Evolutionary conservation across 2,888 invertebrate species (phyloP), one percentile per base, ranked within the genome.

Genomic region (Leucophenga montana): DNA sequence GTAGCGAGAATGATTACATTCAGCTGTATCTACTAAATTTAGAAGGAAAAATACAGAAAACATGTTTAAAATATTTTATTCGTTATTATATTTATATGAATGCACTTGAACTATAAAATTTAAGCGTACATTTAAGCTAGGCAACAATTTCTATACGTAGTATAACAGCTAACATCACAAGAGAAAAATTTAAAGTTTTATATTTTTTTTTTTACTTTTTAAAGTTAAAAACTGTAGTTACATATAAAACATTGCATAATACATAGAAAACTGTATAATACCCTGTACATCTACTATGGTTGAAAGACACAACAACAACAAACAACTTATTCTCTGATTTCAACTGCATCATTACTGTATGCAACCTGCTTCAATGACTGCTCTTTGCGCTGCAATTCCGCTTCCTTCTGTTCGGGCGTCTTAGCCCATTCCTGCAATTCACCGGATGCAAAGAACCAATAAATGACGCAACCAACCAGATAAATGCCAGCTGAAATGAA

Each of bases 401-500:
- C 70, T 0, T 85, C 83, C 68, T 80, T 78, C 73, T 88, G 86
- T 71, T 87, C 85, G 1, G 87, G 85, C 3, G 80, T 72, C 71
- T 87, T 88, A 61, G 94, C 94, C 97, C 97, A 97, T 0, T 92
- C 91, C 85, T 97, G 97, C 3, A 92, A 89, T 76, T 95, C 94
- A 0, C 94, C 97, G 0, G 95, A 95, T 6, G 94, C 94, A 85
- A 94, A 93, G 0, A 92, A 78, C 68, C 94, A 95, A 88, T 96
- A 97, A n/a, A 96, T 89, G 62, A 95, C 86, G 31, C 95, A 95
- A 0, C 97, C 97, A n/a, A 94, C 76, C 0, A 95, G 89, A 85
- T 97, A 97, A 82, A 97, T 92, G 69, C 91, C 91, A 77, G 95
- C 94, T 0, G 96, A 93, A 80, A 97, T 93, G 89, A 94, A 95